phyloP scores from a whole-genome alignment of 1,140 invertebrate species.

The Caenorhabditis inopinata region DNA sequence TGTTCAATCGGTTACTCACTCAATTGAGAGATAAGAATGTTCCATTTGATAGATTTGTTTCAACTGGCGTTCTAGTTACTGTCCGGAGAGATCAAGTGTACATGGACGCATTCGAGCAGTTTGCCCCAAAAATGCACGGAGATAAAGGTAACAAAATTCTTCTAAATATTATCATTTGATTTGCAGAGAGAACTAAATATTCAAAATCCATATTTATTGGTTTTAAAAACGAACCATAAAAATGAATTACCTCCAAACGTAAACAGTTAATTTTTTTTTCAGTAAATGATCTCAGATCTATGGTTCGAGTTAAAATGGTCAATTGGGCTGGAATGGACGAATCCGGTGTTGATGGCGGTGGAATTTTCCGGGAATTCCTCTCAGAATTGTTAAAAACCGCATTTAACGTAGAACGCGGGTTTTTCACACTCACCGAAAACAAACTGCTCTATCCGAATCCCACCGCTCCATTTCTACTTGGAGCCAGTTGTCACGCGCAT shows the following conservation, averaged over 20 bases:
- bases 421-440: conserved; percentile 37
- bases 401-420: conserved; percentile 30
- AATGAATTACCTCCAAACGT: neutral
- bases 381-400: conserved; percentile 36
- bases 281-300: neutral
- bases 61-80: neutral
- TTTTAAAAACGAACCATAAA: too few relatives aligned
- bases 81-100: conserved; percentile 34
- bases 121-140: neutral
- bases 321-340: conserved; percentile 42
- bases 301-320: conserved; percentile 23
- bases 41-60: neutral
- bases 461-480: neutral
- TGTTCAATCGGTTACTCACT: neutral
- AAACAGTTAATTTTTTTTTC: neutral
- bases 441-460: conserved; percentile 46
- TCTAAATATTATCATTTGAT: neutral
- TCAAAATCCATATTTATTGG: too few relatives aligned
- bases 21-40: neutral
- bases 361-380: conserved; percentile 46
- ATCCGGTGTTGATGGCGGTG: conserved; percentile 40
- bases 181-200: neutral
- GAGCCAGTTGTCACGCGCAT: neutral
- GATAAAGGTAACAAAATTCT: conserved; percentile 31
- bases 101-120: conserved; percentile 24